A percentile compares a stretch with the other conserved stretches of the same genome.
phyloP scores from a whole-genome alignment of 2,797 vertebrate species.

The Cyprinella venusta region DNA sequence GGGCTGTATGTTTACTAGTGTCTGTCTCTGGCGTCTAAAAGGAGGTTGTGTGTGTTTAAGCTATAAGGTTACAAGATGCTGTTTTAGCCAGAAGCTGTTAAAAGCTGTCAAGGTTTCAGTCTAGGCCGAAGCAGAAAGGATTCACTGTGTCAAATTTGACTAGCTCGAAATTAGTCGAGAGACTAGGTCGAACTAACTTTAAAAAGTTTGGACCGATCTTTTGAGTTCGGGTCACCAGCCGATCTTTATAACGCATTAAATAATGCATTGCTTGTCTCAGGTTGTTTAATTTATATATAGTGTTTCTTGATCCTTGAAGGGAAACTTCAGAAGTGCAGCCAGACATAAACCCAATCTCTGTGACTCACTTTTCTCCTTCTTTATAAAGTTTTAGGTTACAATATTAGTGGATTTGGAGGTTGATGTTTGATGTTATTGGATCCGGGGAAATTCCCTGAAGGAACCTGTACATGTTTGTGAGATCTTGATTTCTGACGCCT shows the following conservation, averaged over 20 bases:
- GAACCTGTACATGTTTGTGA: neutral
- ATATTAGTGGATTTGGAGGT: neutral
- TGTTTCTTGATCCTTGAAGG: conserved; percentile 2
- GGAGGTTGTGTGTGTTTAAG: conserved; percentile 19
- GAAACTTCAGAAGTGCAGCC: conserved; percentile 10
- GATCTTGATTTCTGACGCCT: conserved; percentile 1
- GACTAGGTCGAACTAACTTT: neutral
- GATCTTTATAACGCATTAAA: neutral
- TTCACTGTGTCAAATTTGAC: neutral
- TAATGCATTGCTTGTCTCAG: neutral
- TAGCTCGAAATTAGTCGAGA: neutral
- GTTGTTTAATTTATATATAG: neutral
- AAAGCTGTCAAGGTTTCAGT: neutral
- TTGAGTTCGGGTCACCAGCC: neutral
- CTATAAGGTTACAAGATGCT: conserved; percentile 25
- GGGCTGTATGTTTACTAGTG: neutral
- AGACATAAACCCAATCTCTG: conserved; percentile 21
- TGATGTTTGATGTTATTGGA: neutral
- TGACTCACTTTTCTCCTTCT: conserved; percentile 36
- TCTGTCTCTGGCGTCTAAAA: conserved; percentile 31
- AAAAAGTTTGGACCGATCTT: too few species aligned
- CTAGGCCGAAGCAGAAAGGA: neutral
- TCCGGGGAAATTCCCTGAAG: neutral
- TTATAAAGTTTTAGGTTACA: conserved; percentile 31
- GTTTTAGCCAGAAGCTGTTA: conserved; percentile 15